phyloP scores from a whole-genome alignment of 2,888 invertebrate genomes.

The Dendrolimus pini region DNA sequence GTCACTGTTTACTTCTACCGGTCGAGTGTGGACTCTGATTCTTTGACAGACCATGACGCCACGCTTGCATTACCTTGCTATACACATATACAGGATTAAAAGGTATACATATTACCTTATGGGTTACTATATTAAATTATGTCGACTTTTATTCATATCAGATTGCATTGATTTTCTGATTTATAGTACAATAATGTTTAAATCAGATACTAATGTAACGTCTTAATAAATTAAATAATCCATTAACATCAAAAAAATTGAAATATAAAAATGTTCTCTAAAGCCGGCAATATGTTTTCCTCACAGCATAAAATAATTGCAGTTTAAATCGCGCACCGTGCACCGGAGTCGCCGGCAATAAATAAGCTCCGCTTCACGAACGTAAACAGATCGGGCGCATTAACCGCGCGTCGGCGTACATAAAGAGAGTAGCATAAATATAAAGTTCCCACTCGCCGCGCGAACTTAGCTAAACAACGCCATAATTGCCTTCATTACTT shows the following conservation, averaged over 20 bases:
- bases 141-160: no score
- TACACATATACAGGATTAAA: no score
- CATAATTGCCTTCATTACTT: constrained; percentile 78
- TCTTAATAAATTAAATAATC: no score
- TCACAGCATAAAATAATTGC: constrained; percentile 69
- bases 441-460: constrained; percentile 73
- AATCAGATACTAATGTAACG: no score
- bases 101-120: no score
- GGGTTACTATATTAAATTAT: no score
- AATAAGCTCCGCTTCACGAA: constrained; percentile 54
- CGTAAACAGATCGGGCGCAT: constrained; percentile 75
- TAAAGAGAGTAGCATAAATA: constrained; percentile 76
- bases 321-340: constrained; percentile 68
- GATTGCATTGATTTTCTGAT: no score
- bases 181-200: no score
- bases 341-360: constrained; percentile 65
- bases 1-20: constrained; percentile 71
- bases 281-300: constrained; percentile 63
- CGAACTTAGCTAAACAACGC: constrained; percentile 78
- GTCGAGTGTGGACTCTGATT: constrained; percentile 47
- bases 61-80: no score
- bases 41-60: constrained; percentile 38
- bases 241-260: neutral
- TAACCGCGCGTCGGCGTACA: constrained; percentile 75
- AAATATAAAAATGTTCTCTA: constrained; percentile 7